Conservation (phyloP, 2,797 vertebrate genomes). For the Fistularia tabacaria region DNA sequence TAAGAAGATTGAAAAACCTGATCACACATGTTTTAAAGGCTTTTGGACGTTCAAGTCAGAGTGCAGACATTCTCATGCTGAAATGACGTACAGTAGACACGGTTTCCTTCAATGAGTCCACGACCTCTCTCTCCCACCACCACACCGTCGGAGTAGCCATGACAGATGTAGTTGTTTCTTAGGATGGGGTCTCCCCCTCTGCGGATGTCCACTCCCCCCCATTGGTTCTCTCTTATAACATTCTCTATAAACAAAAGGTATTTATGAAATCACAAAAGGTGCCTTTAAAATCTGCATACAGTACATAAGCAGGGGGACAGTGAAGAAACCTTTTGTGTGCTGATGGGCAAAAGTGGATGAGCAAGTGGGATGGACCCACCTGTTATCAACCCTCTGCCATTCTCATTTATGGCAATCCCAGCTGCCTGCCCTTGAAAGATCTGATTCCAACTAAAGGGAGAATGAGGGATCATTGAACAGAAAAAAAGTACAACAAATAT, state of each 20-base stretch:
- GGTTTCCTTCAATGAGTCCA: slow-evolving; percentile 88
- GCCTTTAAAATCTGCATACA: neutral
- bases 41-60: too few species aligned
- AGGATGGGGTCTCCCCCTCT: slow-evolving; percentile 85
- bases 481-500: neutral
- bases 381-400: slow-evolving; percentile 87
- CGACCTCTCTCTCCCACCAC: slow-evolving; percentile 87
- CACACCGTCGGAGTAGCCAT: slow-evolving; percentile 86
- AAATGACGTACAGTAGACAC: slow-evolving; percentile 81
- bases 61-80: neutral
- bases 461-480: neutral
- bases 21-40: neutral
- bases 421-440: slow-evolving; percentile 94
- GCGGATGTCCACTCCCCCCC: slow-evolving; percentile 89
- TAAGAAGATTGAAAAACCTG: neutral
- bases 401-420: slow-evolving; percentile 91
- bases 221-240: slow-evolving; percentile 89
- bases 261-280: neutral
- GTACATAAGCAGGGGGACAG: neutral
- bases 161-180: slow-evolving; percentile 88
- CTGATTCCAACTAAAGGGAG: slow-evolving; percentile 82
- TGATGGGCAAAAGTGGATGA: neutral
- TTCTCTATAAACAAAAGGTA: slow-evolving; percentile 74
- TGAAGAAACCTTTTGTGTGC: neutral
- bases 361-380: slow-evolving; percentile 63